A percentile compares a stretch with the other conserved stretches of the same genome.
phyloP scores from a whole-genome alignment of 30 jellyfish, hydroid and myxozoan species.

The Aurelia sp. region DNA sequence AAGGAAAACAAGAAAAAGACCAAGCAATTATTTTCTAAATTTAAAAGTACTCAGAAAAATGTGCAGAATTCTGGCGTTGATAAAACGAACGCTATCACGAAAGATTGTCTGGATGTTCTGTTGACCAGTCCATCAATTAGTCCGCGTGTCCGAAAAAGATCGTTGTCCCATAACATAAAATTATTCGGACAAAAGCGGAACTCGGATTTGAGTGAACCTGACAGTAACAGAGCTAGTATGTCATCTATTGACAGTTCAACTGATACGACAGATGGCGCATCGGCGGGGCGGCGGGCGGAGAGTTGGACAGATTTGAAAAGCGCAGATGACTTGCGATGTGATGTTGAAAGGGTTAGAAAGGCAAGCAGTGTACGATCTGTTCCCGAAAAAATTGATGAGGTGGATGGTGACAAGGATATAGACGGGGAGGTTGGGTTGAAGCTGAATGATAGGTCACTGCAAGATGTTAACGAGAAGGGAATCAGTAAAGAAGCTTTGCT shows the following conservation, averaged over 20 bases:
- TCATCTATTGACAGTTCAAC: constrained; percentile 41
- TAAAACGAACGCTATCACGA: not conserved
- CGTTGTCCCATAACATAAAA: constrained; percentile 32
- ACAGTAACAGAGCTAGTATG: constrained; percentile 37
- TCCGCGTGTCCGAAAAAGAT: constrained; percentile 57
- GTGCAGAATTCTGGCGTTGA: constrained; percentile 2
- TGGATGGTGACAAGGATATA: constrained; percentile 14
- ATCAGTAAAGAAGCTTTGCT: constrained; percentile 39
- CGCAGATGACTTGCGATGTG: constrained; percentile 10
- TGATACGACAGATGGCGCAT: not conserved
- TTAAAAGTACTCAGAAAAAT: constrained; percentile 41
- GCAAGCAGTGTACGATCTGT: constrained; percentile 34
- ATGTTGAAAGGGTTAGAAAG: constrained; percentile 13
- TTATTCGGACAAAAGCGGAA: constrained; percentile 44
- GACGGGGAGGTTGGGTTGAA: not conserved
- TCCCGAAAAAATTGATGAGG: constrained; percentile 36
- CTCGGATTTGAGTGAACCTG: constrained; percentile 31
- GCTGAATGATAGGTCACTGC: not conserved
- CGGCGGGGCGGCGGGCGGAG: constrained; percentile 6
- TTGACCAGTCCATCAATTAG: constrained; percentile 30
- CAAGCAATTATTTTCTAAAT: constrained; percentile 44
- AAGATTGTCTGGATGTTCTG: not conserved
- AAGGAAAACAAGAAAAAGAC: constrained; percentile 35
- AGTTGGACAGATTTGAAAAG: constrained; percentile 14
- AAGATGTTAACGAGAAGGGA: constrained; percentile 28